These are phyloP conservation scores for Siderastrea siderea DNA, from an alignment of 92 coral and sea anemone species.

Conservation along the genomic window DNA sequence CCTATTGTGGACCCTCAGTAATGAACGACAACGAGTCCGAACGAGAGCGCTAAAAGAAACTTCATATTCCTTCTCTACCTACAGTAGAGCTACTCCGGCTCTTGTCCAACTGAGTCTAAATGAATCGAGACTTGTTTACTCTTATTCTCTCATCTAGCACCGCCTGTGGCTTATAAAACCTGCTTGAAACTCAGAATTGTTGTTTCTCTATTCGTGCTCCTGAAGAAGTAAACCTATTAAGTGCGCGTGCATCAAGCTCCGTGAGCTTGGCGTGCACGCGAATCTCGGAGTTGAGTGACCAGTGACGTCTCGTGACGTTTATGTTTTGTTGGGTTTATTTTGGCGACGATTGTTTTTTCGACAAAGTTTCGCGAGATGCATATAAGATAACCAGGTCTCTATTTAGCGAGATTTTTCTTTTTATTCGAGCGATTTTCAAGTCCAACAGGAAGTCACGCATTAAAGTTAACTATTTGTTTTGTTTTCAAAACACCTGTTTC, in stretches of 20 bases:
- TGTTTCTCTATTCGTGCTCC: background rate
- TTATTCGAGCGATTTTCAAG: no score
- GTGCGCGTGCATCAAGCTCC: background rate
- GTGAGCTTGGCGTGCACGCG: background rate
- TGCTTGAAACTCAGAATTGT: background rate
- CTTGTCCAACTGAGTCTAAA: background rate
- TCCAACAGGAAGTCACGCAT: no score
- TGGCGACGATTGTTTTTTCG: background rate
- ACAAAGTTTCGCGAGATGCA: background rate
- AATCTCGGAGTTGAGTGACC: background rate
- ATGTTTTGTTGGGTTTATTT: background rate
- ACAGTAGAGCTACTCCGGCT: background rate
- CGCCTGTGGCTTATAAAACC: background rate
- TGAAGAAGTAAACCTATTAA: background rate
- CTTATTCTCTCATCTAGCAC: background rate
- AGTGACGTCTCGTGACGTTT: background rate
- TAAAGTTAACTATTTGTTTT: no score
- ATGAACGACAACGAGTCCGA: constrained; percentile 48
- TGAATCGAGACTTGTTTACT: background rate
- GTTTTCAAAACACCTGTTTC: no score
- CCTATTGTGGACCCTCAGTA: no score
- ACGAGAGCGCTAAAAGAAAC: constrained; percentile 47
- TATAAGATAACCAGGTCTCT: no score
- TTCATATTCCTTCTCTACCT: constrained; percentile 36
- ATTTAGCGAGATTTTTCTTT: no score